A percentile compares a stretch with the other conserved stretches of the same genome.
phyloP scores from a whole-genome alignment of 1,140 invertebrate species.

The Diuraphis noxia region DNA sequence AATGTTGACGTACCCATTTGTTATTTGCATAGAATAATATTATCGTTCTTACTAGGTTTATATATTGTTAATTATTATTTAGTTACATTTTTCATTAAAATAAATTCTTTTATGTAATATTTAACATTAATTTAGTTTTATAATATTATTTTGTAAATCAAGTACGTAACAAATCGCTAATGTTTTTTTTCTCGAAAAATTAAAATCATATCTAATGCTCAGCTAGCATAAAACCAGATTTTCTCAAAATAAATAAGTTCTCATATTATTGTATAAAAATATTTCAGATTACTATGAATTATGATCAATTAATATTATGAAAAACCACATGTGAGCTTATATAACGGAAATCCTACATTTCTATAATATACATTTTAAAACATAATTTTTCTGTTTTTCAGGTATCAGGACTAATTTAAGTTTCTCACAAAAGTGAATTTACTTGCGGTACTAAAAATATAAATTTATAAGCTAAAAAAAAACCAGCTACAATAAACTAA shows the following conservation, averaged over 20 bases:
- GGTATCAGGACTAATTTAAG: not conserved
- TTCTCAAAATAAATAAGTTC: not conserved
- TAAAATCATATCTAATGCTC: not conserved
- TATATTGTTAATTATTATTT: not conserved
- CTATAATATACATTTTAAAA: not conserved
- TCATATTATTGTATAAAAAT: not conserved
- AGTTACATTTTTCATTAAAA: not conserved
- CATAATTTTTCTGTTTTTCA: not conserved
- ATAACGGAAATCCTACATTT: not conserved
- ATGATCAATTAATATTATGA: not conserved
- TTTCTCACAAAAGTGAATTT: not conserved
- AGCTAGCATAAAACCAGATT: not conserved
- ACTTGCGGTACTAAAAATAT: too few relatives aligned
- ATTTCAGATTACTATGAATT: too few relatives aligned
- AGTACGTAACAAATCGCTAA: not conserved
- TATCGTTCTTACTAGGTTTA: not conserved
- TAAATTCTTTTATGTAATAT: not conserved
- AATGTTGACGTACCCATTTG: too few relatives aligned
- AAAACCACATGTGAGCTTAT: not conserved
- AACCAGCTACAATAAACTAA: not conserved
- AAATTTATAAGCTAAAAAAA: not conserved
- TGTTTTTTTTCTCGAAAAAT: too few relatives aligned
- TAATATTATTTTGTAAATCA: not conserved
- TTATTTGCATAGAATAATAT: not conserved
- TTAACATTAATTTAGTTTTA: not conserved